Conservation (phyloP, 2,113 vertebrate genomes). For the Alces alces region DNA sequence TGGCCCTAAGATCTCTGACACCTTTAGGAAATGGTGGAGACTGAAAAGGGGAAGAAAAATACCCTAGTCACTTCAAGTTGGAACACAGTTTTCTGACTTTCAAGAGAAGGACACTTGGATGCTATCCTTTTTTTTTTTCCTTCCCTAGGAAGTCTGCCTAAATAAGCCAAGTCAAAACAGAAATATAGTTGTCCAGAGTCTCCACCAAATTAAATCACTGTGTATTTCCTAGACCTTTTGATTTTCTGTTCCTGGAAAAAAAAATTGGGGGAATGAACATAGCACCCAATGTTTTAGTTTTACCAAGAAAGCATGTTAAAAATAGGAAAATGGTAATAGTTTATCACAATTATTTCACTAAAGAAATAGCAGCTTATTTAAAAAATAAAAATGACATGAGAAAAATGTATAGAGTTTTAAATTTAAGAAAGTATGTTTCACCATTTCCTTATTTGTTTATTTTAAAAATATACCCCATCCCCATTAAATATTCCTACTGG, state of each 20-base stretch:
- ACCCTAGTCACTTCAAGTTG: background rate
- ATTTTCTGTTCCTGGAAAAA: background rate
- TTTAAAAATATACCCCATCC: background rate
- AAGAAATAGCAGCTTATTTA: background rate
- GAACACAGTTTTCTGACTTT: background rate
- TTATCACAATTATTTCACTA: background rate
- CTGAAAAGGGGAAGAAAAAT: background rate
- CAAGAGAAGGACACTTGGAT: background rate
- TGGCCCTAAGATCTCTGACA: background rate
- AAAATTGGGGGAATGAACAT: background rate
- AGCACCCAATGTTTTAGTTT: background rate
- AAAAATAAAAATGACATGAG: background rate
- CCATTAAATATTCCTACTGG: background rate
- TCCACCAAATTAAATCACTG: background rate
- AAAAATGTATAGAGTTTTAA: background rate
- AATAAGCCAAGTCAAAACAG: background rate
- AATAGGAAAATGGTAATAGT: background rate
- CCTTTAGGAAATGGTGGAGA: background rate
- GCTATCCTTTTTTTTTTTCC: background rate
- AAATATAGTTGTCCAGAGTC: background rate
- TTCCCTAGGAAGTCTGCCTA: background rate
- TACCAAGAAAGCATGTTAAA: background rate
- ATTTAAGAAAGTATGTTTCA: background rate
- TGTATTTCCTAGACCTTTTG: background rate
- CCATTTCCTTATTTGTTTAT: background rate